These are phyloP conservation scores for Hydropsyche betteni DNA, from an alignment of 2,888 invertebrate genomes.

Conservation along the genomic window DNA sequence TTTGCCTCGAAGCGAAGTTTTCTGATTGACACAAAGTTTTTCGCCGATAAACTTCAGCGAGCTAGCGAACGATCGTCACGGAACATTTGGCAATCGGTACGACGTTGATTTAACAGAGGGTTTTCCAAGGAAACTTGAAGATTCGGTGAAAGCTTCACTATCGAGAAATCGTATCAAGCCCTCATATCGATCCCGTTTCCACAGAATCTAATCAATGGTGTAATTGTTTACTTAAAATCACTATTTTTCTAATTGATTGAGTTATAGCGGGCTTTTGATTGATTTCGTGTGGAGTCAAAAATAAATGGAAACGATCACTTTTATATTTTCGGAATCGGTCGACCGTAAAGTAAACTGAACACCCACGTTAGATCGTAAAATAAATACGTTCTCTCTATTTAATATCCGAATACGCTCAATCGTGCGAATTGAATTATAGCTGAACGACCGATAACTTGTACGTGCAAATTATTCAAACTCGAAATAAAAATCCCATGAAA, in stretches of 20 bases:
- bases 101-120: conserved; percentile 38
- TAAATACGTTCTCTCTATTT: too few relatives aligned
- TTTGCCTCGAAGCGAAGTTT: conserved; percentile 31
- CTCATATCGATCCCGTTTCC: too few relatives aligned
- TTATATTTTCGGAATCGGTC: too few relatives aligned
- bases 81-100: conserved; percentile 39
- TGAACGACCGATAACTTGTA: not conserved
- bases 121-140: conserved; percentile 23
- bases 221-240: too few relatives aligned
- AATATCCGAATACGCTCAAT: not conserved
- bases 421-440: not conserved
- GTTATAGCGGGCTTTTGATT: too few relatives aligned
- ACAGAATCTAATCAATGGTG: too few relatives aligned
- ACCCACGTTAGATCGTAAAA: too few relatives aligned
- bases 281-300: too few relatives aligned
- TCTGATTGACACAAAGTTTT: conserved; percentile 41
- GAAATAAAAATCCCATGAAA: conserved; percentile 4
- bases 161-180: too few relatives aligned
- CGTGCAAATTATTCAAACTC: not conserved
- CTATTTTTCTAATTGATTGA: too few relatives aligned
- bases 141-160: not conserved
- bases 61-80: conserved; percentile 32
- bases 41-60: conserved; percentile 37
- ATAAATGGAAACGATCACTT: too few relatives aligned
- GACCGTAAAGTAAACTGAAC: too few relatives aligned